Evolutionary conservation across 1,140 invertebrate genomes (phyloP), one percentile per base, ranked within the genome.

Genomic region (Caenorhabditis remanei): DNA sequence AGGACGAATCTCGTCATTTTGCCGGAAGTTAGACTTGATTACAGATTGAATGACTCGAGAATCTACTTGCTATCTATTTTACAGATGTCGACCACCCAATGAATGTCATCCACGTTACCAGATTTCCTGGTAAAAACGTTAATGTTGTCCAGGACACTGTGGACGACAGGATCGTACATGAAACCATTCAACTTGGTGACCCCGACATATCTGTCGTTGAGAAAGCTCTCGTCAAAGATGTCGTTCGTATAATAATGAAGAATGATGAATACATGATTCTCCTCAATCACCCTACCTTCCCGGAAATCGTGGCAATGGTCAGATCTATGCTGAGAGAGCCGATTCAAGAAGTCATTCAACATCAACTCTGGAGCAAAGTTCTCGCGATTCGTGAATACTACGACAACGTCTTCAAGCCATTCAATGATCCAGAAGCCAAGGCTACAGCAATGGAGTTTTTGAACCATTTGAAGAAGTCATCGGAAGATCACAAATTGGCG

Each of bases 251-350:
- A 19, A 48, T 75, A 9, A 46, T 75, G 67, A 75, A 75, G 46
- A 19, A 75, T 19, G 67, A 75, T 14, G 67, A 75, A n/a, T 75
- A 75, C 67, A 46, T 75, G 43, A n/a, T 46, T 19, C 16, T 75
- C 7, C 67, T 75, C 19, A 48, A 75, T 41, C 46, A 75, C 46
- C 67, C 67, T 21, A 46, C 67, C 16, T 75, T 75, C 24, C n/a
- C 43, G 9, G 41, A 75, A 46, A 41, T 75, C 19, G 41, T 75
- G 5, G 6, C 46, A 5, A 75, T 75, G 67, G 41, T 48, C 6
- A 48, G 19, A 48, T 19, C 41, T 21, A 75, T 75, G 67, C 5
- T 75, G 21, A n/a, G 43, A 13, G 67, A 75, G 16, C 67, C 67
- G 19, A 75, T 48, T n/a, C 67, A 75, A 75, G 16, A 75, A 6